Base-by-base conservation (phyloP, 23 tunicate genomes). In the Ascidia mentula region DNA sequence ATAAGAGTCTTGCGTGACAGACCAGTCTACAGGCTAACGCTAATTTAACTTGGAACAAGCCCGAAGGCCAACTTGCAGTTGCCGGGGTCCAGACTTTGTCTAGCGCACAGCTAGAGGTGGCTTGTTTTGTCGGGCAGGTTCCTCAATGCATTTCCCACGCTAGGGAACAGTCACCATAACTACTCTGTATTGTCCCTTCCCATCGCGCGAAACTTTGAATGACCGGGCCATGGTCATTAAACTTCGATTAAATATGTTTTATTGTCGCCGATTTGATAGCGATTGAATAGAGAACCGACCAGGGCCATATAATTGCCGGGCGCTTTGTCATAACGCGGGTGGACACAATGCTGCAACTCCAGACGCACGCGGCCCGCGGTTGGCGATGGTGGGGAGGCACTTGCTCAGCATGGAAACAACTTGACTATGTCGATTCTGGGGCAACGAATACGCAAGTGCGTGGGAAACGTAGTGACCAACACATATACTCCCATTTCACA, bases 211-310 rank as follows among this genome's bases (percentile, higher is more conserved):
- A 71, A 7, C 38, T 34, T 71, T 4, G 38, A 35, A 71, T 35
- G 37, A 71, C 38, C 38, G 32, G 75, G 75, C 75, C 18, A 71
- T 20, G 75, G 75, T 35, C 38, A 71, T 71, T 71, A 71, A 71
- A 71, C 75, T 20, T 35, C 75, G 38, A 71, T 71, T 35, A 71
- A 71, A 71, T 35, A 71, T 35, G 75, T 34, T 71, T 71, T 71
- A 35, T 34, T 71, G 37, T 31, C 38, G 38, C 18, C 6, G 18
- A 71, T 18, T 17, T 45, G 17, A 17, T 18, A 17, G 17, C 17
- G 60, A 17, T 45, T 45, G 17, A 18, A 26, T 28, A 53, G 13
- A 26, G 13, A 53, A 28, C 32, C 38, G 38, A 35, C 8, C 38
- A 31, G 36, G 32, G 38, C 38, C 1, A 71, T 71, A 6, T 71